phyloP scores from a whole-genome alignment of 2,113 vertebrate species.

The Seriola dumerili region DNA sequence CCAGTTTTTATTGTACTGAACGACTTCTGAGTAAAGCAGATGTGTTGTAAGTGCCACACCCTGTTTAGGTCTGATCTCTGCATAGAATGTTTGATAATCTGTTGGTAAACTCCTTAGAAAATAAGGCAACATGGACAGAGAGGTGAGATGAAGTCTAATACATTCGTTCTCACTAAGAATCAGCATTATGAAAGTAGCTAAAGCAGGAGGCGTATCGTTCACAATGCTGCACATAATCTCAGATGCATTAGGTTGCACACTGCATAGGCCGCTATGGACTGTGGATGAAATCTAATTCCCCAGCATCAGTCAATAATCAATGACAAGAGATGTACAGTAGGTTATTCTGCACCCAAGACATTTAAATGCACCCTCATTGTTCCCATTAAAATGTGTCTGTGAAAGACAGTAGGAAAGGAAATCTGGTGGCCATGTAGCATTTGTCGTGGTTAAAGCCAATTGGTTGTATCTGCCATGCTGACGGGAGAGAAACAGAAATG shows the following conservation, averaged over 20 bases:
- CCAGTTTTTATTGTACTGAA: slow-evolving; percentile 5
- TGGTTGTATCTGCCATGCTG: slow-evolving; percentile 56
- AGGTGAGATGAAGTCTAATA: neutral
- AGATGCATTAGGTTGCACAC: slow-evolving; percentile 27
- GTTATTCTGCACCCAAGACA: slow-evolving; percentile 26
- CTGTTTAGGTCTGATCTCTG: slow-evolving; percentile 29
- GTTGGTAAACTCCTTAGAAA: neutral
- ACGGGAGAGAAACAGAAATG: slow-evolving; percentile 67
- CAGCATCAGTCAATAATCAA: slow-evolving; percentile 59
- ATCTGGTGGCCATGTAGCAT: slow-evolving; percentile 42
- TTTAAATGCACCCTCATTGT: slow-evolving; percentile 11
- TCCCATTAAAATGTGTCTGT: neutral
- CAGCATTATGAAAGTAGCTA: slow-evolving; percentile 6
- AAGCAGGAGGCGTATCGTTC: slow-evolving; percentile 13
- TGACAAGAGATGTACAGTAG: slow-evolving; percentile 19
- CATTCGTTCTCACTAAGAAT: slow-evolving; percentile 2
- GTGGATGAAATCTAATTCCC: slow-evolving; percentile 65
- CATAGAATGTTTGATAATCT: slow-evolving; percentile 21
- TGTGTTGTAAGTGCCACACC: slow-evolving; percentile 54
- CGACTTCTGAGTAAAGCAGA: slow-evolving; percentile 5
- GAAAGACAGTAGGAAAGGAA: slow-evolving; percentile 7
- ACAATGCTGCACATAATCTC: slow-evolving; percentile 36
- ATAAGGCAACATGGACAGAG: neutral
- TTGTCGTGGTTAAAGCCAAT: slow-evolving; percentile 13
- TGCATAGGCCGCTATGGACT: slow-evolving; percentile 43